Percentiles rank a stretch among this genome's conserved stretches.
Conservation (phyloP, 2,888 invertebrate species). For the Neoscelio sp. region DNA sequence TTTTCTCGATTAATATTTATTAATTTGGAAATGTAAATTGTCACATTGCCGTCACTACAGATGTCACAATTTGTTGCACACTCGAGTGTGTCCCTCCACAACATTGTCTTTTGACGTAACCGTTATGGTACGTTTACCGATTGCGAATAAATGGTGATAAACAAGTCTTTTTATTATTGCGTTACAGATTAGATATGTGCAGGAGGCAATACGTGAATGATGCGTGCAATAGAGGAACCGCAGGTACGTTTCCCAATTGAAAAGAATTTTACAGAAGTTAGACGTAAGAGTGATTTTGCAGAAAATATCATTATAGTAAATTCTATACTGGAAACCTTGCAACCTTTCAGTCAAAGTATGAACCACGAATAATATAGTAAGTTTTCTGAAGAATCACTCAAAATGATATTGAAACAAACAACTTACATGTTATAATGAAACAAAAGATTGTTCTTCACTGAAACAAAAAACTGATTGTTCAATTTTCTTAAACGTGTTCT, state of each 20-base stretch:
- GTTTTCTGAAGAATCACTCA: slow-evolving; percentile 63
- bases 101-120: slow-evolving; percentile 64
- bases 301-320: no score
- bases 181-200: slow-evolving; percentile 99
- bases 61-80: slow-evolving; percentile 38
- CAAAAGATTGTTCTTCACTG: slow-evolving; percentile 45
- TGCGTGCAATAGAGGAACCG: slow-evolving; percentile 98
- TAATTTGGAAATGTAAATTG: slow-evolving; percentile 17
- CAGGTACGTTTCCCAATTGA: slow-evolving; percentile 89
- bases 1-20: slow-evolving; percentile 6
- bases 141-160: slow-evolving; percentile 76
- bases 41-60: slow-evolving; percentile 6
- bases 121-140: slow-evolving; percentile 50
- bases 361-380: slow-evolving; percentile 17
- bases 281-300: slow-evolving; percentile 62
- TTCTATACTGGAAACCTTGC: not conserved
- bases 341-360: not conserved
- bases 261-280: slow-evolving; percentile 69
- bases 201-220: slow-evolving; percentile 97
- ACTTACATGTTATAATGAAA: slow-evolving; percentile 30
- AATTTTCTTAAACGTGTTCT: slow-evolving; percentile 49
- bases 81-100: slow-evolving; percentile 50
- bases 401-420: slow-evolving; percentile 32
- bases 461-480: slow-evolving; percentile 42
- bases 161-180: slow-evolving; percentile 85